Evolutionary conservation across 2,113 vertebrate genomes (phyloP), one percentile per base, ranked within the genome.

Genomic region (Megaleporinus macrocephalus): DNA sequence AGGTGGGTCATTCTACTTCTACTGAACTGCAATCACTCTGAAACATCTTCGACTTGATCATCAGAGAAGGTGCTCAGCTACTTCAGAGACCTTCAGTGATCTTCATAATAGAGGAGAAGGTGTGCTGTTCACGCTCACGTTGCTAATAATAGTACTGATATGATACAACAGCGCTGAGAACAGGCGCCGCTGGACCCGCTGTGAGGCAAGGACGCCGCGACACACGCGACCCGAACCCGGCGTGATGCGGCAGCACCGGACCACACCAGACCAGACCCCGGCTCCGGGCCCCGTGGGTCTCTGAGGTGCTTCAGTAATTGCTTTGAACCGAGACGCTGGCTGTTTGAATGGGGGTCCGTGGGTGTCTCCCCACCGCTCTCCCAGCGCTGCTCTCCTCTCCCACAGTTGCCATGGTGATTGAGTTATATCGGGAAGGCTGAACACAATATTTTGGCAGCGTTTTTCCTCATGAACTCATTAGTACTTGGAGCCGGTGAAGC

Each of bases 391-490:
- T 76, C 73, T 53, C 80, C 80, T 81, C 51, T 49, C 62, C 24
- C 26, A 44, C 73, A 76, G 80, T 82, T 82, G 75, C 80, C 73
- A 82, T 82, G 80, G 80, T 82, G 80, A 82, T 76, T 4, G 26
- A 70, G 80, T 76, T 82, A 82, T 82, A 82, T 82, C 73, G 76
- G 80, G 73, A 82, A 82, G 73, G 73, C 80, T 82, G 33, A 82
- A 70, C 73, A 70, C 63, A 82, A 59, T 82, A 70, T 49, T n/a
- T 66, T 49, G 80, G 73, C 68, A 74, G 53, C 51, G 22, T 20
- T 76, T 70, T 66, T 49, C 41, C 36, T 76, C 78, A 62, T 79
- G 68, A 79, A 79, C 78, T 79, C 70, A 65, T 81, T 74, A 68
- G 62, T 30, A 70, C 73, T 68, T 57, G 30, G 62, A 76, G 51